Evolutionary conservation across 2,113 vertebrate species (phyloP).

Genomic region (Forbesichthys papilliferus): DNA sequence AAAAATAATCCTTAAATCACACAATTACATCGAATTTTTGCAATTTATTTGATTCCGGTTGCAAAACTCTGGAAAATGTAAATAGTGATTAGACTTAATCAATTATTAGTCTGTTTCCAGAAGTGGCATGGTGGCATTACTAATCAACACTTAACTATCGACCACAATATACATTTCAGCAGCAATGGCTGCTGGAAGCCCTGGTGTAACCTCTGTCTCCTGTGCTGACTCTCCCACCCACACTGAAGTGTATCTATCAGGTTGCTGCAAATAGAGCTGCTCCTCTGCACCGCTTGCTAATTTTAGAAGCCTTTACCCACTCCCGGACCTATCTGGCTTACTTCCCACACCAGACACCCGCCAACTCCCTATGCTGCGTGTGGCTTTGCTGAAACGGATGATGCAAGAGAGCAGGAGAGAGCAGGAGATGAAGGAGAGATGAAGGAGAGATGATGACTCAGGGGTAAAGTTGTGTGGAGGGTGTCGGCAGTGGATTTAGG

Average conservation of each 20-base stretch:
- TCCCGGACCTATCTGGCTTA: conserved; percentile 60
- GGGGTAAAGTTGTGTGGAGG: conserved; percentile 45
- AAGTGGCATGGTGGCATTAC: too few relatives aligned
- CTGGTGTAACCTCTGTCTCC: conserved; percentile 14
- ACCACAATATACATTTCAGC: not conserved
- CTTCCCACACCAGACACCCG: conserved; percentile 53
- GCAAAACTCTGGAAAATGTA: too few relatives aligned
- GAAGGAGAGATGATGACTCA: conserved; percentile 29
- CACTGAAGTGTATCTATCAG: conserved; percentile 34
- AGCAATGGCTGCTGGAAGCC: not conserved
- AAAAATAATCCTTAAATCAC: too few relatives aligned
- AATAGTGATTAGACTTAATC: too few relatives aligned
- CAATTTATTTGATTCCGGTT: too few relatives aligned
- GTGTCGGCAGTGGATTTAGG: conserved; percentile 51
- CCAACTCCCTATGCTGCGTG: conserved; percentile 40
- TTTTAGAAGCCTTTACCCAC: conserved; percentile 66
- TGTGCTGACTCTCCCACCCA: conserved; percentile 7
- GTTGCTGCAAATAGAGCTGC: conserved; percentile 47
- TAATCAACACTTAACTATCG: too few relatives aligned
- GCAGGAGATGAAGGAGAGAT: conserved; percentile 2
- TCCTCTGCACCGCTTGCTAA: conserved; percentile 47
- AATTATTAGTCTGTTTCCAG: too few relatives aligned
- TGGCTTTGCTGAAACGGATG: conserved; percentile 41
- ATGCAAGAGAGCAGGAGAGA: conserved; percentile 39
- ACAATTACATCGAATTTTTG: too few relatives aligned